Conservation (phyloP, 2,113 vertebrate species). For the Cololabis saira region DNA sequence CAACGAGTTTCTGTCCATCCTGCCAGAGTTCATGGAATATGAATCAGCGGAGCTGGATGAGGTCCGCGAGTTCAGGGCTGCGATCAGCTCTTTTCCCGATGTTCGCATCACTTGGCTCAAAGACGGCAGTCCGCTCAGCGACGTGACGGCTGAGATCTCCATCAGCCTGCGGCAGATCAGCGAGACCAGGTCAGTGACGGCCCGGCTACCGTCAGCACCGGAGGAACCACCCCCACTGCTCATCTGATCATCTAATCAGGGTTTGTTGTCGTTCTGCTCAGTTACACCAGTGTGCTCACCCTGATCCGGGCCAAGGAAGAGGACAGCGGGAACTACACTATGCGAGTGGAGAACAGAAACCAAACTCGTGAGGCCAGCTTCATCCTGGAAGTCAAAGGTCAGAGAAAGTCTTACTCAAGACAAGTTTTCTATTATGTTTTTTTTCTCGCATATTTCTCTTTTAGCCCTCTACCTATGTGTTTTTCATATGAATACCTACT, state of each 20-base stretch:
- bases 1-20: conserved; percentile 86
- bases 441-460: background rate
- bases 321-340: conserved; percentile 94
- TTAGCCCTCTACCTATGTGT: background rate
- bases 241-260: conserved; percentile 30
- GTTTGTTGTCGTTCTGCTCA: conserved; percentile 57
- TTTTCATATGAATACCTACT: conserved; percentile 4
- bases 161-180: conserved; percentile 81
- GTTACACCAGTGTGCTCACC: conserved; percentile 89
- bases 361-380: conserved; percentile 85
- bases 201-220: conserved; percentile 31
- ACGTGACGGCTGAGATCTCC: conserved; percentile 91
- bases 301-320: conserved; percentile 96
- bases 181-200: conserved; percentile 84
- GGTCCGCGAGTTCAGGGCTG: conserved; percentile 87
- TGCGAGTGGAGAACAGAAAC: conserved; percentile 88
- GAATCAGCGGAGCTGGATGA: conserved; percentile 92
- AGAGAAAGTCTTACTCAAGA: conserved; percentile 33
- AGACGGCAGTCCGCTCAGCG: conserved; percentile 86
- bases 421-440: conserved; percentile 12
- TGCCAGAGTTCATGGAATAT: conserved; percentile 80
- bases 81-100: conserved; percentile 87
- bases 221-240: conserved; percentile 19
- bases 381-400: conserved; percentile 92
- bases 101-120: conserved; percentile 92